Evolutionary conservation across 2,888 invertebrate genomes (phyloP).

Genomic region (Chrysodeixis includens): DNA sequence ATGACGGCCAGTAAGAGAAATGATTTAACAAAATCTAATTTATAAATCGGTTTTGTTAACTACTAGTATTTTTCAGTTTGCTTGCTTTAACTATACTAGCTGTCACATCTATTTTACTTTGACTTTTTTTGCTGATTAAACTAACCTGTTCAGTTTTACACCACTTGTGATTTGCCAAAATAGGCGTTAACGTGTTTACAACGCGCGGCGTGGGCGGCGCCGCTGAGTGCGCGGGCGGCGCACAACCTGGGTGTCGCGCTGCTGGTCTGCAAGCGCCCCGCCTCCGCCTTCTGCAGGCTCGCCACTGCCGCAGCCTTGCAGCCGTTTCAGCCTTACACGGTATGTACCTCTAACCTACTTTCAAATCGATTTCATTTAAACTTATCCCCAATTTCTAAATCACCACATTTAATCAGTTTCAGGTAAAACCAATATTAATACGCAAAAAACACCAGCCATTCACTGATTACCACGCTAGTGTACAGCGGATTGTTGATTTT

Average conservation of each 20-base stretch:
- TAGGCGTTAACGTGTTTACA: constrained; percentile 83
- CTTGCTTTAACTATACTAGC: too few species aligned
- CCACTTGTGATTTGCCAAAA: neutral
- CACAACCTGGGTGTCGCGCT: constrained; percentile 79
- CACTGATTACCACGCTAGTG: too few species aligned
- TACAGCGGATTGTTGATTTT: too few species aligned
- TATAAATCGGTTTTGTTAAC: too few species aligned
- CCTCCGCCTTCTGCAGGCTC: constrained; percentile 82
- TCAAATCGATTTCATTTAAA: neutral
- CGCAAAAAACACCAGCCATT: too few species aligned
- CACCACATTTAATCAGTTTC: neutral
- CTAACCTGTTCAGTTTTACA: neutral
- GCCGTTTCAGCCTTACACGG: constrained; percentile 79
- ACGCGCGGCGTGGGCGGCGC: constrained; percentile 79
- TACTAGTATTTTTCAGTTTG: too few species aligned
- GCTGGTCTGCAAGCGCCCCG: constrained; percentile 75
- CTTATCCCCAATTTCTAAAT: too few species aligned
- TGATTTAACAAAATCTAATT: too few species aligned
- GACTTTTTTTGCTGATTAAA: too few species aligned
- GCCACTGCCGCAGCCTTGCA: constrained; percentile 80
- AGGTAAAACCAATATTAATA: neutral
- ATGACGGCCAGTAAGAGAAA: too few species aligned
- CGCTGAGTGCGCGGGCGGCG: constrained; percentile 79
- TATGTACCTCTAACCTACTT: constrained; percentile 37
- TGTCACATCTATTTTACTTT: too few species aligned